phyloP scores from a whole-genome alignment of 2,113 vertebrate genomes.

The Nerophis ophidion region DNA sequence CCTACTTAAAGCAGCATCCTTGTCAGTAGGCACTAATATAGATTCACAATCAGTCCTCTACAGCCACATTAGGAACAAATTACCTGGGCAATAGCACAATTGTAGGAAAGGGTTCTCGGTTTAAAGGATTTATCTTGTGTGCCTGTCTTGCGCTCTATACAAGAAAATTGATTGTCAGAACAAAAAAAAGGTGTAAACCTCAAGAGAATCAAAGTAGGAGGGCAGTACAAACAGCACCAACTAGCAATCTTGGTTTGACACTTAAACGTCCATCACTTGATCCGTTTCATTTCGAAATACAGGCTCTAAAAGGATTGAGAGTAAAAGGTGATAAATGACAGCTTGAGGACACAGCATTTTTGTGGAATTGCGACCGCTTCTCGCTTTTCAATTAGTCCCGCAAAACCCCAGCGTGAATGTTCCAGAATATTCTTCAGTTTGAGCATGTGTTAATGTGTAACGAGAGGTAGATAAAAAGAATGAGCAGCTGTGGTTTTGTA shows the following conservation, averaged over 20 bases:
- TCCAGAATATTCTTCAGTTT: slow-evolving; percentile 3
- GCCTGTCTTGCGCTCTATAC: slow-evolving; percentile 19
- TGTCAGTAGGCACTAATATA: slow-evolving; percentile 44
- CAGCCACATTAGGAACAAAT: slow-evolving; percentile 10
- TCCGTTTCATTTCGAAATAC: slow-evolving; percentile 19
- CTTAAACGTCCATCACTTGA: slow-evolving; percentile 17
- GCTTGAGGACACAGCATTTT: slow-evolving; percentile 29
- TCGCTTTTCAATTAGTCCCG: slow-evolving; percentile 20
- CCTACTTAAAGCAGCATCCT: slow-evolving; percentile 21
- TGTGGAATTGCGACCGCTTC: slow-evolving; percentile 29
- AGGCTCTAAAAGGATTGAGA: slow-evolving; percentile 17
- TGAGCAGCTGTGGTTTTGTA: slow-evolving; percentile 57
- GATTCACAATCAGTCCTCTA: slow-evolving; percentile 17
- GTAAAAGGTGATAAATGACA: slow-evolving; percentile 4
- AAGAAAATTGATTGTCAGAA: slow-evolving; percentile 55
- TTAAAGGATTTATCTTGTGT: slow-evolving; percentile 34
- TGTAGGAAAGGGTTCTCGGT: slow-evolving; percentile 26
- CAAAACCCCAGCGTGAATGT: slow-evolving; percentile 6
- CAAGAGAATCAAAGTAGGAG: slow-evolving; percentile 2
- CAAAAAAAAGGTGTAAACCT: slow-evolving; percentile 18
- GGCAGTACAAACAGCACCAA: slow-evolving; percentile 10
- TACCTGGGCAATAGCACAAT: slow-evolving; percentile 20
- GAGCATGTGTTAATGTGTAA: slow-evolving; percentile 6
- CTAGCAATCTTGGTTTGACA: slow-evolving; percentile 18
- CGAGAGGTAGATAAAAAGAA: slow-evolving; percentile 60